Conservation (phyloP, 2,888 invertebrate species). For the Nymphalis c-album region DNA sequence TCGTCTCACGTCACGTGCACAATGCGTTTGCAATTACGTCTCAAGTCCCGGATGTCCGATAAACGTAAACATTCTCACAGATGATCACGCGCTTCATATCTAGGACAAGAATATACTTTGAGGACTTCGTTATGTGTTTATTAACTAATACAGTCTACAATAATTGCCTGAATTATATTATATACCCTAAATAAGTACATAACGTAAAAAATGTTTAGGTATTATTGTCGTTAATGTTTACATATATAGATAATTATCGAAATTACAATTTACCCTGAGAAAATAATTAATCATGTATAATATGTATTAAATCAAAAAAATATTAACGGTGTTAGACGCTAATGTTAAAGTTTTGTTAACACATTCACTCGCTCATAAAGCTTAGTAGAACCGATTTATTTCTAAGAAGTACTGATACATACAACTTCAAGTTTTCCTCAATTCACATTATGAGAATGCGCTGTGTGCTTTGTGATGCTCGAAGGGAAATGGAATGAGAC, state of each 20-base stretch:
- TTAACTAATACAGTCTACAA: too few species aligned
- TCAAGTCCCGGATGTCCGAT: conserved; percentile 35
- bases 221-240: too few species aligned
- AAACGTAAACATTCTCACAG: conserved; percentile 37
- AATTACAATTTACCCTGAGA: too few species aligned
- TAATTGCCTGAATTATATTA: too few species aligned
- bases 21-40: conserved; percentile 28
- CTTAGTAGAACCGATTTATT: background rate
- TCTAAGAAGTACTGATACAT: conserved; percentile 1
- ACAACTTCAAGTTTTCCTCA: conserved; percentile 8
- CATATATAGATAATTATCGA: too few species aligned
- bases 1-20: conserved; percentile 30
- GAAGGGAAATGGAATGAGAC: background rate
- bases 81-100: conserved; percentile 20
- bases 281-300: too few species aligned
- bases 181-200: too few species aligned
- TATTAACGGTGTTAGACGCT: too few species aligned
- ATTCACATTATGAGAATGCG: background rate
- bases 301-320: too few species aligned
- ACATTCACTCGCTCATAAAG: background rate
- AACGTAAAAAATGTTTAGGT: too few species aligned
- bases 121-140: conserved; percentile 10
- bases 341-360: background rate
- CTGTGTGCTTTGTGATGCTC: background rate
- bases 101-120: conserved; percentile 13